phyloP scores from a whole-genome alignment of 2,113 vertebrate genomes.

The Galbula dea region DNA sequence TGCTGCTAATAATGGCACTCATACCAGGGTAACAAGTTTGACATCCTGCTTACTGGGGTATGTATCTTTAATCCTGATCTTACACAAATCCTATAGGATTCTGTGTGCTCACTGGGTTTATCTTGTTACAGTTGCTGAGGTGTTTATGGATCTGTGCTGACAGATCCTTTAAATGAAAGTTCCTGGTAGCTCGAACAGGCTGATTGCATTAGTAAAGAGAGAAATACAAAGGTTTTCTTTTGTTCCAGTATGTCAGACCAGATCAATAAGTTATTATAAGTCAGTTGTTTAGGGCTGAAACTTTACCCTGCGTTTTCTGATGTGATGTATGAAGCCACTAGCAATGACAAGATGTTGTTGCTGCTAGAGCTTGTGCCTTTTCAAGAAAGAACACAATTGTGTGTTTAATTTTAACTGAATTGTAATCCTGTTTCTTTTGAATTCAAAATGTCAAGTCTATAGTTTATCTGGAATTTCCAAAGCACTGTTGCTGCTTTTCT shows the following conservation, averaged over 20 bases:
- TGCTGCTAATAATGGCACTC: background rate
- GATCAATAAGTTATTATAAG: background rate
- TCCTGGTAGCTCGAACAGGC: background rate
- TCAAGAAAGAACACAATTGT: background rate
- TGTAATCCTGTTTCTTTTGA: background rate
- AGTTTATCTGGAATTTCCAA: background rate
- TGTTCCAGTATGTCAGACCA: background rate
- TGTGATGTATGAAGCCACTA: background rate
- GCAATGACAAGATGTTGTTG: background rate
- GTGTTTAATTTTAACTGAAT: slow-evolving; percentile 3
- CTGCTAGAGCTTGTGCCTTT: background rate
- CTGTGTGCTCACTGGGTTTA: background rate
- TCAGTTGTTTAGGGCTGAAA: background rate
- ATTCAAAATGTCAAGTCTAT: background rate
- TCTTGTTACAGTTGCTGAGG: background rate
- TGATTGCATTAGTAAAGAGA: background rate
- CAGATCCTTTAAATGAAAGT: background rate
- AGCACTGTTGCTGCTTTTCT: background rate
- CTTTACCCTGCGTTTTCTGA: background rate
- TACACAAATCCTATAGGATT: background rate
- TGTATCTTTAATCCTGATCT: background rate
- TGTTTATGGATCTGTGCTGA: background rate
- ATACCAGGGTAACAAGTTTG: background rate
- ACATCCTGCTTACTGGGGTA: background rate
- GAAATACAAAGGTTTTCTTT: background rate